A percentile compares a stretch with the other conserved stretches of the same genome.
These are phyloP conservation scores for Caenorhabditis becei DNA, from an alignment of 2,888 invertebrate genomes.

Conservation along the genomic window DNA sequence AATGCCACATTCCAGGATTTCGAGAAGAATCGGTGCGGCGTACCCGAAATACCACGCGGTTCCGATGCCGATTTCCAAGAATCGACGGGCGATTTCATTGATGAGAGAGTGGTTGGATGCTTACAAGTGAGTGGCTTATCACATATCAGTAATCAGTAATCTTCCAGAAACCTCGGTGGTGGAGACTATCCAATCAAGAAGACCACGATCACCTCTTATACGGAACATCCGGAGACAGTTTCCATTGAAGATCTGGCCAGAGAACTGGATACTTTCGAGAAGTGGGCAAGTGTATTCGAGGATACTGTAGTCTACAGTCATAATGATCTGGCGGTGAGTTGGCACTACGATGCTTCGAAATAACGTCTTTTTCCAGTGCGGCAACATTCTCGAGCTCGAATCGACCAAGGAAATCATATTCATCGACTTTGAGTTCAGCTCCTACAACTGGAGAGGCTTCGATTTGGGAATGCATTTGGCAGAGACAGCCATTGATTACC, in stretches of 20 bases:
- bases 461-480: constrained; percentile 47
- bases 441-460: constrained; percentile 45
- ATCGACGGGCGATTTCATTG: constrained; percentile 5
- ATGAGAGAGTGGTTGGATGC: constrained; percentile 46
- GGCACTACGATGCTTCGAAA: not conserved
- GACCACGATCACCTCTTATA: constrained; percentile 24
- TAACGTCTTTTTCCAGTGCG: constrained; percentile 18
- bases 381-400: constrained; percentile 38
- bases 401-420: constrained; percentile 10
- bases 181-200: constrained; percentile 19
- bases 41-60: constrained; percentile 30
- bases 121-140: constrained; percentile 16
- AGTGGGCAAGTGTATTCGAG: constrained; percentile 22
- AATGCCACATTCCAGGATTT: constrained; percentile 27
- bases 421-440: constrained; percentile 40
- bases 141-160: not conserved
- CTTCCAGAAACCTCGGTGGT: constrained; percentile 36
- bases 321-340: constrained; percentile 37
- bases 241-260: constrained; percentile 25
- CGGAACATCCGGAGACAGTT: constrained; percentile 28
- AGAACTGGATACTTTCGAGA: constrained; percentile 35
- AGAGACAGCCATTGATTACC: constrained; percentile 37
- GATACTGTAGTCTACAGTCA: constrained; percentile 38
- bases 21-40: constrained; percentile 19
- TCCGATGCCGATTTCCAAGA: constrained; percentile 37